Evolutionary conservation across 1,140 invertebrate species (phyloP).

Genomic region (Leptinotarsa lineolata): DNA sequence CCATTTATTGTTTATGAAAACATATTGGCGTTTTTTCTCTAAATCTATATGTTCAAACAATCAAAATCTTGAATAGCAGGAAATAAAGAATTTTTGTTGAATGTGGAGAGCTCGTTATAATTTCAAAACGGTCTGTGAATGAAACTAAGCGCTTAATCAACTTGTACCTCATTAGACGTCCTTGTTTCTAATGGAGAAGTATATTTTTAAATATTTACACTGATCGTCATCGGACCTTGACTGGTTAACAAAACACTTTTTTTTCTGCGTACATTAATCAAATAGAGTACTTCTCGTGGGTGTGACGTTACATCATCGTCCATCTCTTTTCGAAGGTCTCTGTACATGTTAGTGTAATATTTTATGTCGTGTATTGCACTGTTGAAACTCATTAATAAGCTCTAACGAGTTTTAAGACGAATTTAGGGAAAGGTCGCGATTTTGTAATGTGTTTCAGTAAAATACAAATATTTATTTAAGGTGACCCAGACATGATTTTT

Average conservation of each 20-base stretch:
- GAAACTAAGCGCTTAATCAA: no score
- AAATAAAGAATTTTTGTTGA: no score
- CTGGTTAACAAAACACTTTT: constrained; percentile 11
- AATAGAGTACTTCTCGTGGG: constrained; percentile 22
- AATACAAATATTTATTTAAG: constrained; percentile 26
- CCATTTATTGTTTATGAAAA: no score
- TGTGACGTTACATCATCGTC: constrained; percentile 23
- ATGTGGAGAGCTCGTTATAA: no score
- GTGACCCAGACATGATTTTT: constrained; percentile 26
- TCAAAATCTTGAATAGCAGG: no score
- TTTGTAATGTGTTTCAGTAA: constrained; percentile 14
- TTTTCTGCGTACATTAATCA: constrained; percentile 27
- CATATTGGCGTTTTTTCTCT: no score
- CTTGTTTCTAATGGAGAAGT: constrained; percentile 1
- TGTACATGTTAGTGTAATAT: not conserved
- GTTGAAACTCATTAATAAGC: not conserved
- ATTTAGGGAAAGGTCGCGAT: constrained; percentile 23
- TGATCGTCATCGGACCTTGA: constrained; percentile 12
- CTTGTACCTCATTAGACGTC: not conserved
- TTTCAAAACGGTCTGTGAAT: no score
- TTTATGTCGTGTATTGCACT: not conserved
- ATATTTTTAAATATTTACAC: constrained; percentile 26
- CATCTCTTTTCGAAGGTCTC: constrained; percentile 12
- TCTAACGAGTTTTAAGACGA: not conserved
- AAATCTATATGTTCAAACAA: no score